A percentile compares a stretch with the other conserved stretches of the same genome.
Evolutionary conservation across 2,113 vertebrate species (phyloP).

Genomic region (Hippocampus mohnikei): DNA sequence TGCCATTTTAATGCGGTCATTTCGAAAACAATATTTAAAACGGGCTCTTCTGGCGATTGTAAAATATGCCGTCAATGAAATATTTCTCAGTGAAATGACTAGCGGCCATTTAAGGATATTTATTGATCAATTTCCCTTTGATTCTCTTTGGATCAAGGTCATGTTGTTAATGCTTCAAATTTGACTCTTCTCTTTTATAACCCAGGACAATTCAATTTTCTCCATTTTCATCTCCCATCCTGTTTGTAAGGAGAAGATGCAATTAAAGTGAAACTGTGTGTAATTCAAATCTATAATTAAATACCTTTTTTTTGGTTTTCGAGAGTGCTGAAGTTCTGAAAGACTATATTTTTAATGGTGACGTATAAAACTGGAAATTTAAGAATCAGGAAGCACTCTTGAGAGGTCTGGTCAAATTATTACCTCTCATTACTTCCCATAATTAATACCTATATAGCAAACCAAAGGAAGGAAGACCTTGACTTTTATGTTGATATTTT

Average conservation of each 20-base stretch:
- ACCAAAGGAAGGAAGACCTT: background rate
- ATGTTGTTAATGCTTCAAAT: slow-evolving; percentile 66
- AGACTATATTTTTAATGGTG: slow-evolving; percentile 12
- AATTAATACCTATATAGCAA: background rate
- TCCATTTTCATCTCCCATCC: slow-evolving; percentile 51
- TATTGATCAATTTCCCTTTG: slow-evolving; percentile 75
- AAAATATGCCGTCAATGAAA: slow-evolving; percentile 73
- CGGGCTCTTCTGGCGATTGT: slow-evolving; percentile 58
- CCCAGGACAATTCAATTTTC: slow-evolving; percentile 53
- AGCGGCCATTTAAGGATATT: slow-evolving; percentile 73
- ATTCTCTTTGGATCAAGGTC: slow-evolving; percentile 74
- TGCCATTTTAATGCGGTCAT: slow-evolving; percentile 62
- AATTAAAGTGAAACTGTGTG: slow-evolving; percentile 72
- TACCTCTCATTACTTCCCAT: background rate
- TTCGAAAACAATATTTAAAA: slow-evolving; percentile 76
- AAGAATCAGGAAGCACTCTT: background rate
- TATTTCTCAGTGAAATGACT: slow-evolving; percentile 71
- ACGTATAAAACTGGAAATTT: slow-evolving; percentile 3
- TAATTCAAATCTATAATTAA: slow-evolving; percentile 64
- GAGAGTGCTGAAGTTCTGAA: slow-evolving; percentile 56
- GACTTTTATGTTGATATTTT: background rate
- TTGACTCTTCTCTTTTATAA: slow-evolving; percentile 64
- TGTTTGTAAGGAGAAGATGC: slow-evolving; percentile 70
- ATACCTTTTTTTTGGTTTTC: slow-evolving; percentile 43
- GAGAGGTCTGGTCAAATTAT: background rate